Base-by-base conservation (phyloP, 1,140 invertebrate species). In the Zaprionus gabonicus region DNA sequence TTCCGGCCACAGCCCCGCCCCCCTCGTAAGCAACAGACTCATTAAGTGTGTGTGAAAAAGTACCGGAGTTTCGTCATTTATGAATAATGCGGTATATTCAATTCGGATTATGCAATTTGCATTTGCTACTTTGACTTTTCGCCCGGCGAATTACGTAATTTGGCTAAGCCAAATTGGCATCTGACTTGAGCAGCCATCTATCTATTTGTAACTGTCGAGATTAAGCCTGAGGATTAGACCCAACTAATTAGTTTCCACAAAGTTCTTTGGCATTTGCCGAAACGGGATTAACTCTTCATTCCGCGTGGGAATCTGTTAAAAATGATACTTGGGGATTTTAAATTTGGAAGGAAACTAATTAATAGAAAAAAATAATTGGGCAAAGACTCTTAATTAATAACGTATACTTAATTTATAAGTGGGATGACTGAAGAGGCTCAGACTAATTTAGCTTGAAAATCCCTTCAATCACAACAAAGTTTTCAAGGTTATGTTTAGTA, bases 61-160 rank as follows among this genome's bases (percentile, higher is more conserved):
- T 9, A 10, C 34, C 46, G 17, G 17, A 17, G 28, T 41, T 10
- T 41, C 59, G 58, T 80, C 53, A 44, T 67, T 73, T 58, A 71
- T 87, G 80, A 87, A 86, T 79, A 83, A 83, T 78, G 77, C 41
- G 66, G 20, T 69, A 73, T 65, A 80, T 80, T 80, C 68, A 49
- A 58, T 78, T 73, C 72, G 49, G 63, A 41, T 71, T 69, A 70
- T 71, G 84, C 67, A 80, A 81, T 71, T 80, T 77, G 64, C 70
- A 75, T 77, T 46, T 46, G 53, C 28, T 31, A 62, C 62, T 63
- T 66, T 72, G 44, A 53, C 44, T 59, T 53, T 60, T 60, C 34
- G 55, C 64, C 63, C 23, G 53, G 31, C 51, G 31, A n/a, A 34
- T 58, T 56, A 31, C 23, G 27, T 56, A 56, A 27, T 55, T 25